A percentile compares a stretch with the other conserved stretches of the same genome.
Conservation (phyloP, 2,113 vertebrate species). For the Pao palembangensis region DNA sequence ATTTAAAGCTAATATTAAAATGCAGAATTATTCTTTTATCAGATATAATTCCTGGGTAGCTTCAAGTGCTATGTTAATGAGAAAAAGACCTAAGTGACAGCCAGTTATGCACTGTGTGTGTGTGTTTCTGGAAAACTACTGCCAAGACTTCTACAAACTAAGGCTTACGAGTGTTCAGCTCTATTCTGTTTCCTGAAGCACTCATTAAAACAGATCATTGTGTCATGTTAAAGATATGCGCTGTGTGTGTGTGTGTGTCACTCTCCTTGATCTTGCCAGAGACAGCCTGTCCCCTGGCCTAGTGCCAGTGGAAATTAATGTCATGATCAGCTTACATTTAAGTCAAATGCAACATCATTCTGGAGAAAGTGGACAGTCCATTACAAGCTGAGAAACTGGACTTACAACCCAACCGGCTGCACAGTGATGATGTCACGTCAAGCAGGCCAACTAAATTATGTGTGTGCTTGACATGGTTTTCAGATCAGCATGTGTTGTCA, state of each 20-base stretch:
- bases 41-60: not conserved
- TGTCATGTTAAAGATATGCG: constrained; percentile 55
- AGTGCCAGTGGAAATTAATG: constrained; percentile 52
- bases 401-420: constrained; percentile 12
- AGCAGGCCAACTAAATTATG: not conserved
- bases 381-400: constrained; percentile 39
- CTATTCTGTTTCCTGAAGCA: constrained; percentile 53
- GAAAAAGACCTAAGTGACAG: constrained; percentile 9
- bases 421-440: constrained; percentile 32
- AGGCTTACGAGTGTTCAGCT: constrained; percentile 38
- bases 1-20: no score
- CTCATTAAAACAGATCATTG: constrained; percentile 43
- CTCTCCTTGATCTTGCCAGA: constrained; percentile 40
- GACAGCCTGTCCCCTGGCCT: constrained; percentile 57
- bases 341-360: constrained; percentile 51
- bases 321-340: constrained; percentile 61
- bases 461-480: not conserved
- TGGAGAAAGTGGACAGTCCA: constrained; percentile 33
- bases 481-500: not conserved
- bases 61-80: constrained; percentile 2
- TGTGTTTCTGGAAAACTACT: constrained; percentile 15
- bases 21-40: no score
- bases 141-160: constrained; percentile 40
- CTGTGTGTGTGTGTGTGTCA: not conserved
- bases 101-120: constrained; percentile 5